Base-by-base conservation (phyloP, 2,888 invertebrate species). In the Lypha dubia region DNA sequence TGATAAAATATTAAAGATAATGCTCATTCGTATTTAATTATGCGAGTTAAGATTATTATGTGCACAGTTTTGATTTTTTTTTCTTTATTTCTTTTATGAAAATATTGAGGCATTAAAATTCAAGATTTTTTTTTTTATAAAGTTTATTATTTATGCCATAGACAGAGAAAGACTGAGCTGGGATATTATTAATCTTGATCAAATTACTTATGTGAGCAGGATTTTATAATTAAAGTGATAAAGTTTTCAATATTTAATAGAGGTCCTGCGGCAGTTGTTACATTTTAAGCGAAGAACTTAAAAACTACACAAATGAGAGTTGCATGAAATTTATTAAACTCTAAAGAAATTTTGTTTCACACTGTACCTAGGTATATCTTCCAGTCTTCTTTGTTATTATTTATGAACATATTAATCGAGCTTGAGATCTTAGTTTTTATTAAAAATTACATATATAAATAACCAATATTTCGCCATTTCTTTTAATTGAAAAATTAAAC, bases 21-120 rank as follows among this genome's bases (percentile, higher is more conserved):
- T 60, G 68, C 60, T 68, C 68, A 58, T 68, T 77, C 60, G 38
- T 35, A 60, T 77, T 41, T 35, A 58, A 77, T 67, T 76, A 67
- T 58, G 76, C 28, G 38, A 58, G 58, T 60, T 77, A 77, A 77
- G 24, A 51, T 76, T 56, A 76, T 76, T 49, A 24, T 15, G 17
- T 15, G 22, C 11, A n/a, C 20, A 56, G 46, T 67, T 67, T 46
- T 56, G 7, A n/a, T n/a, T n/a, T n/a, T n/a, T n/a, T n/a, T n/a
- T n/a, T 62, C 46, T 53, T 41, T 3, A 28, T 44, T 41, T 41
- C 1, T 41, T 44, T 65, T 17, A 5, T 49, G 38, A 53, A 17
- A 13, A 77, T 1, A 35, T 35, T 53, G 63, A 62, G 70, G 70
- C 77, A 15, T 68, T 77, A 20, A 63, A 70, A 70, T 32, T 22